Conservation (phyloP, 1,140 invertebrate species). For the Trichonephila inaurata region DNA sequence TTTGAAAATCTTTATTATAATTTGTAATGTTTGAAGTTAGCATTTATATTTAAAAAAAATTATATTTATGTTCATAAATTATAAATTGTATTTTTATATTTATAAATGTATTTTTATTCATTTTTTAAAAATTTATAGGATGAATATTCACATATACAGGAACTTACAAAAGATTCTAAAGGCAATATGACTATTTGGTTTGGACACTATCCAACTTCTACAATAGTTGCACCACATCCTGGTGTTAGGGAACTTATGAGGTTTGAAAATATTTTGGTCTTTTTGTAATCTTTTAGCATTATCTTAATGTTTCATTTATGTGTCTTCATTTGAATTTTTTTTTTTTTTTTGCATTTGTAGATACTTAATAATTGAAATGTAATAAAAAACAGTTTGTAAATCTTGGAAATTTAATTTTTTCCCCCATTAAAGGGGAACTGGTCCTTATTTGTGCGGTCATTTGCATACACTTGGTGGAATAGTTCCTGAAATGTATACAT, state of each 20-base stretch:
- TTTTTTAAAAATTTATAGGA: conserved; percentile 78
- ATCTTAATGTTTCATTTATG: neutral
- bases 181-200: conserved; percentile 88
- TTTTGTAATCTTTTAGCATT: too few relatives aligned
- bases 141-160: conserved; percentile 83
- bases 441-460: conserved; percentile 95
- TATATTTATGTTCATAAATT: too few relatives aligned
- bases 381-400: too few relatives aligned
- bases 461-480: conserved; percentile 90
- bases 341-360: neutral
- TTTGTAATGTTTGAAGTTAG: too few relatives aligned
- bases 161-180: conserved; percentile 82
- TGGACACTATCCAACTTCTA: conserved; percentile 96
- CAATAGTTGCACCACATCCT: conserved; percentile 86
- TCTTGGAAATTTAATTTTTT: too few relatives aligned
- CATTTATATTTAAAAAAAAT: too few relatives aligned
- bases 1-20: too few relatives aligned
- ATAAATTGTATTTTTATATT: too few relatives aligned
- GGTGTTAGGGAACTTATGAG: conserved; percentile 83
- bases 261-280: conserved; percentile 77
- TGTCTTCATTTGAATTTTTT: neutral
- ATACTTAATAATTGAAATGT: too few relatives aligned
- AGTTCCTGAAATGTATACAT: conserved; percentile 92
- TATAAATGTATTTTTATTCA: too few relatives aligned
- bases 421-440: conserved; percentile 80